Conservation (phyloP, 2,113 vertebrate species). For the Epinephelus lanceolatus region DNA sequence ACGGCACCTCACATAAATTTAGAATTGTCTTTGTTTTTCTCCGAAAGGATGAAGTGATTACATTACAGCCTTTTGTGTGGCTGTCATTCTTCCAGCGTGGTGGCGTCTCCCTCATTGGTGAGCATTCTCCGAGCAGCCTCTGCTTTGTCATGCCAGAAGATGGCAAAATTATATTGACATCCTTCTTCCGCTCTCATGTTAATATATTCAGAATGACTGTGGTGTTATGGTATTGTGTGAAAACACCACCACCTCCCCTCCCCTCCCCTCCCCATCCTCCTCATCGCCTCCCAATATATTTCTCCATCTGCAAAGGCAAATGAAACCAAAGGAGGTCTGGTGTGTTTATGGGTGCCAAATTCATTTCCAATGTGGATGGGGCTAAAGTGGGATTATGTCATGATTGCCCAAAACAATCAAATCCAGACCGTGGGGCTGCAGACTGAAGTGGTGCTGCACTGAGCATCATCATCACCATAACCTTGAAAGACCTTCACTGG, state of each 20-base stretch:
- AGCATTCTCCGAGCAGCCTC: conserved; percentile 35
- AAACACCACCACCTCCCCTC: conserved; percentile 17
- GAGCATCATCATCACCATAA: conserved; percentile 69
- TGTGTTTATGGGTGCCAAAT: conserved; percentile 57
- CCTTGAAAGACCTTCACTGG: conserved; percentile 83
- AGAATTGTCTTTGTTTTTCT: conserved; percentile 51
- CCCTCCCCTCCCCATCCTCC: conserved; percentile 9
- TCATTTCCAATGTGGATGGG: conserved; percentile 52
- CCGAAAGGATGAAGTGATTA: conserved; percentile 57
- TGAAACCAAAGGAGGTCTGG: conserved; percentile 47
- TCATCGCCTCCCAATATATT: conserved; percentile 55
- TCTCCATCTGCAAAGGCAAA: conserved; percentile 64
- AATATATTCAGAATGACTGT: conserved; percentile 57
- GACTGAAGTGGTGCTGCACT: conserved; percentile 58
- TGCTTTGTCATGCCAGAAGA: conserved; percentile 58
- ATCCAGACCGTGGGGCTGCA: conserved; percentile 28
- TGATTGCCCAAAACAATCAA: conserved; percentile 68
- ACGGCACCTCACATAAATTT: conserved; percentile 43
- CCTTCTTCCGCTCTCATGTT: conserved; percentile 44
- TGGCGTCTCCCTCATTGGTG: conserved; percentile 39
- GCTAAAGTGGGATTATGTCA: conserved; percentile 62
- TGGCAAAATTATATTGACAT: conserved; percentile 43
- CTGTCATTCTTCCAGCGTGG: conserved; percentile 59
- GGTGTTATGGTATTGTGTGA: conserved; percentile 37
- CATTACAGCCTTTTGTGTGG: conserved; percentile 69